phyloP scores from a whole-genome alignment of 1,140 invertebrate species.

The Mizuhopecten yessoensis region DNA sequence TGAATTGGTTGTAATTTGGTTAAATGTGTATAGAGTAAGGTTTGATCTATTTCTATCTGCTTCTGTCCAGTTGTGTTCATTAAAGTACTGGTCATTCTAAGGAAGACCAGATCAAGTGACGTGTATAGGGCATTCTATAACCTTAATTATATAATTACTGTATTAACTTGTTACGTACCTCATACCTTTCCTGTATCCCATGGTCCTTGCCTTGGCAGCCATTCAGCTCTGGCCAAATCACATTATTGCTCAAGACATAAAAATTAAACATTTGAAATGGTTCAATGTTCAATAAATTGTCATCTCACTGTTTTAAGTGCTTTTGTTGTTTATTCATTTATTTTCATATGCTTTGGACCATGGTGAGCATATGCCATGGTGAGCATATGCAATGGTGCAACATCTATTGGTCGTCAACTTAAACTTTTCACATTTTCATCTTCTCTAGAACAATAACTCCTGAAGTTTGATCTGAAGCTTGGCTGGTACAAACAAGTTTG shows the following conservation, averaged over 20 bases:
- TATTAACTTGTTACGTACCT: background rate
- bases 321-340: background rate
- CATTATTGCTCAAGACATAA: slow-evolving; percentile 27
- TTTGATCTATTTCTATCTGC: background rate
- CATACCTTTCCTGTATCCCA: background rate
- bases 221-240: background rate
- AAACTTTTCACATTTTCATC: too few relatives aligned
- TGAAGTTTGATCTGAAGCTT: too few relatives aligned
- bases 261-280: slow-evolving; percentile 11
- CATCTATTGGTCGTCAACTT: background rate
- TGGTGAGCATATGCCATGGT: background rate
- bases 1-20: too few relatives aligned
- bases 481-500: too few relatives aligned
- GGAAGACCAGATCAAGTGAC: background rate
- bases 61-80: background rate
- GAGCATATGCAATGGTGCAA: background rate
- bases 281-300: slow-evolving; percentile 35
- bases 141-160: background rate
- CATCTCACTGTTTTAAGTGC: background rate
- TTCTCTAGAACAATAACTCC: too few relatives aligned
- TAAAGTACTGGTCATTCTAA: background rate
- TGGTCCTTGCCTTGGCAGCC: background rate
- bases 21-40: too few relatives aligned
- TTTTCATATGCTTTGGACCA: background rate
- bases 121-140: slow-evolving; percentile 14